phyloP scores from a whole-genome alignment of 53 echinoderm and acorn worm genomes.

The Antedon mediterranea region DNA sequence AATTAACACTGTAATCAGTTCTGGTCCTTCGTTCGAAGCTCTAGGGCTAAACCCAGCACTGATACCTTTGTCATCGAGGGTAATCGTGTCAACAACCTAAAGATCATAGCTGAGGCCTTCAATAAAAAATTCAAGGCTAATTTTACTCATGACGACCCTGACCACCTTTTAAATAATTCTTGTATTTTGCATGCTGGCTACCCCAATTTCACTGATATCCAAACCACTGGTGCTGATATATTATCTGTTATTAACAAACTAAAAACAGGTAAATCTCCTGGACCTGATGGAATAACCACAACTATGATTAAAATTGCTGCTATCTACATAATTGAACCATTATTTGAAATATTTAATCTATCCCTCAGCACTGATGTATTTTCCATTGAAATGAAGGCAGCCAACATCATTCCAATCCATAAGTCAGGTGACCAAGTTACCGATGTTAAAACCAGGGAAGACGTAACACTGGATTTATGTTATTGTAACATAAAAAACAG shows the following conservation, averaged over 20 bases:
- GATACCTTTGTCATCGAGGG: neutral
- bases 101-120: neutral
- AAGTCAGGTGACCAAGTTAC: neutral
- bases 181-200: neutral
- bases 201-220: neutral
- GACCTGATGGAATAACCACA: neutral
- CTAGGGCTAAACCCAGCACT: neutral
- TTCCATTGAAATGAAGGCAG: neutral
- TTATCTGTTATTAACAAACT: neutral
- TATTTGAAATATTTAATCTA: too few species aligned
- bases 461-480: constrained; percentile 21
- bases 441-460: too few species aligned
- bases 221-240: neutral
- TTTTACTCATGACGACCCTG: neutral
- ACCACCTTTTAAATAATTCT: neutral
- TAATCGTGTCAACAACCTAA: neutral
- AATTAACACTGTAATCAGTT: neutral
- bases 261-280: neutral
- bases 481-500: constrained; percentile 34
- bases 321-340: neutral
- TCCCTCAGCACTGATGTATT: neutral
- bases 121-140: neutral
- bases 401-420: neutral
- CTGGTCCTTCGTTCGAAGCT: neutral
- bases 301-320: neutral